These are phyloP conservation scores for Girardia tigrina DNA, from an alignment of 2,888 invertebrate species.

Conservation along the genomic window DNA sequence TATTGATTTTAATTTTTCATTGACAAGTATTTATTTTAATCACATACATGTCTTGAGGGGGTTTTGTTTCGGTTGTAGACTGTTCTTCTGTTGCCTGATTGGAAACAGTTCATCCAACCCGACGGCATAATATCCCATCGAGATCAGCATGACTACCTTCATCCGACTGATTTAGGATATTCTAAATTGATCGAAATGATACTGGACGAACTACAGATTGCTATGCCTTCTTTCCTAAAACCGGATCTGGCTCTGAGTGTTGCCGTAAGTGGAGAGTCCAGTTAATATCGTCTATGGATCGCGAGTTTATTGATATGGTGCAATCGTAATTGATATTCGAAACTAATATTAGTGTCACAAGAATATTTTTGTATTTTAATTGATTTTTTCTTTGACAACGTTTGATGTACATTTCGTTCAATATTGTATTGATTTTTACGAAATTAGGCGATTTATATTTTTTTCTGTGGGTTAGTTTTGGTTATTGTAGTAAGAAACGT, in stretches of 20 bases:
- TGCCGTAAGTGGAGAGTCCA: not conserved
- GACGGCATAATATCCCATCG: slow-evolving; percentile 32
- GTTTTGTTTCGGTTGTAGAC: too few relatives aligned
- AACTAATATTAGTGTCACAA: not conserved
- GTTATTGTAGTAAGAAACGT: too few relatives aligned
- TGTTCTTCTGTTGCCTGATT: slow-evolving; percentile 27
- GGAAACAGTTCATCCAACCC: slow-evolving; percentile 24
- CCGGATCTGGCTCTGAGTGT: not conserved
- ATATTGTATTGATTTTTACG: not conserved
- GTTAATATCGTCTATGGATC: not conserved
- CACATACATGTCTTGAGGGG: too few relatives aligned
- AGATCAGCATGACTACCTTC: slow-evolving; percentile 30
- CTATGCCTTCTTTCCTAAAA: slow-evolving; percentile 12
- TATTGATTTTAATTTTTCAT: too few relatives aligned
- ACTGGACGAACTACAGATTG: slow-evolving; percentile 29
- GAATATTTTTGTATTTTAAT: slow-evolving; percentile 11
- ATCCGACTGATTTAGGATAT: slow-evolving; percentile 29
- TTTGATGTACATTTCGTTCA: not conserved
- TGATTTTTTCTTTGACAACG: not conserved
- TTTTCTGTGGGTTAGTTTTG: not conserved
- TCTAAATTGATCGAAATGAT: slow-evolving; percentile 25
- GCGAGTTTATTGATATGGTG: not conserved
- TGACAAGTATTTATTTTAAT: too few relatives aligned
- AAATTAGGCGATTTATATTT: not conserved
- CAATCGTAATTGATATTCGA: not conserved